Percentiles rank a stretch among this genome's conserved stretches.
These are phyloP conservation scores for Galemys pyrenaicus DNA, from an alignment of 2,113 vertebrate species.

Conservation along the genomic window DNA sequence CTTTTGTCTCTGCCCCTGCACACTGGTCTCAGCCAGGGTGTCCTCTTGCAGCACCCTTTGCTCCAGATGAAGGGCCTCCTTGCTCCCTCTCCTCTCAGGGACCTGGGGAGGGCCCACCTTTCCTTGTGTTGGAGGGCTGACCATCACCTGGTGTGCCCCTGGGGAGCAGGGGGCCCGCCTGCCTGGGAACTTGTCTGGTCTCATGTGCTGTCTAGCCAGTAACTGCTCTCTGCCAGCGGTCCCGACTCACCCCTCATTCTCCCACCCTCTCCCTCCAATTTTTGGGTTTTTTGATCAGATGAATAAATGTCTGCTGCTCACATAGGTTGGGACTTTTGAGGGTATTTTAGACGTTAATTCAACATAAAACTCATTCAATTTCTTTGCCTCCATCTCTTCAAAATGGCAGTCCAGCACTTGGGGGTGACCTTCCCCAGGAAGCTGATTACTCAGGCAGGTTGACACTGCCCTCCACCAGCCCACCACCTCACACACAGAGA, in stretches of 20 bases:
- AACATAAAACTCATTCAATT: background rate
- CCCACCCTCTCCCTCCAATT: background rate
- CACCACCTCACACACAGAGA: background rate
- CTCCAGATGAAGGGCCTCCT: background rate
- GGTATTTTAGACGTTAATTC: background rate
- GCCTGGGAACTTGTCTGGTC: background rate
- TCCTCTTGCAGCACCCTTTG: background rate
- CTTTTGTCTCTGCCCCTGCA: background rate
- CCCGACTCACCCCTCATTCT: background rate
- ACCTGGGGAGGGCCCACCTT: background rate
- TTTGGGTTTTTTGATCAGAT: too few species aligned
- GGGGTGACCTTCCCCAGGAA: background rate
- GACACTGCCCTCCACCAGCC: background rate
- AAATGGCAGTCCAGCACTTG: background rate
- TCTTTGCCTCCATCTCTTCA: background rate
- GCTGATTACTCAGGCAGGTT: background rate
- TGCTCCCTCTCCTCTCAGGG: background rate
- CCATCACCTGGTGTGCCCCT: accelerated
- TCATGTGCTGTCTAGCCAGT: background rate
- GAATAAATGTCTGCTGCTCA: background rate
- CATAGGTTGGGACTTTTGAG: background rate
- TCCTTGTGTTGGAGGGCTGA: background rate
- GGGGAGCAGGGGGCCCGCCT: too few species aligned
- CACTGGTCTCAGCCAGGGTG: background rate
- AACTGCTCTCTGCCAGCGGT: background rate